A percentile compares a stretch with the other conserved stretches of the same genome.
phyloP scores from a whole-genome alignment of 2,113 vertebrate genomes.

The Ornithorhynchus anatinus region DNA sequence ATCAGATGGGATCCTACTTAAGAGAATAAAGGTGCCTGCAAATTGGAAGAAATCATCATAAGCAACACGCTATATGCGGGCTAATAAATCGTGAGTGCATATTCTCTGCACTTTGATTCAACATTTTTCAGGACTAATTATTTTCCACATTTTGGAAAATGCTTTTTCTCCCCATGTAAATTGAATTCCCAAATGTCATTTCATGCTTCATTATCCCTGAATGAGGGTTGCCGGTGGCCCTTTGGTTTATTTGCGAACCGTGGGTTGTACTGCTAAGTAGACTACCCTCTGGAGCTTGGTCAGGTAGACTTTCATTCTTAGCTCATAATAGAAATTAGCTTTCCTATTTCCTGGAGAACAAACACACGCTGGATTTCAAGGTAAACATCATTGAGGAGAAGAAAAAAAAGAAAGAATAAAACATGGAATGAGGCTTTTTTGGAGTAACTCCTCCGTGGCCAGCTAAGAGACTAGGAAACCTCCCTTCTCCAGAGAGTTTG shows the following conservation, averaged over 20 bases:
- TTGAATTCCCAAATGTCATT: conserved; percentile 48
- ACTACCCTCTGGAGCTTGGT: conserved; percentile 21
- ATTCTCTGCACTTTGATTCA: conserved; percentile 5
- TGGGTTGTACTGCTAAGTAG: conserved; percentile 6
- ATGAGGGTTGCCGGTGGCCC: conserved; percentile 23
- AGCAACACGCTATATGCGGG: neutral
- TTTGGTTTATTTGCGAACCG: conserved; percentile 35
- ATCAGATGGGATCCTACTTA: conserved; percentile 1
- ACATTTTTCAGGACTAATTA: neutral
- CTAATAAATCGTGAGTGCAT: neutral
- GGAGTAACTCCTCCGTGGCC: too few relatives aligned
- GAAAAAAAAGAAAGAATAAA: too few relatives aligned
- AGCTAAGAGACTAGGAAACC: too few relatives aligned
- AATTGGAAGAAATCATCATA: conserved; percentile 2
- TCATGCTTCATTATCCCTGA: conserved; percentile 52
- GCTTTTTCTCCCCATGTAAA: conserved; percentile 27
- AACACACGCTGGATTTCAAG: too few relatives aligned
- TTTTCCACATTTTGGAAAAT: conserved; percentile 31
- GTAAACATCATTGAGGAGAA: too few relatives aligned
- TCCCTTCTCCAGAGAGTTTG: too few relatives aligned
- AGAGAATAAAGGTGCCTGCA: neutral
- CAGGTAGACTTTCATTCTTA: conserved; percentile 12
- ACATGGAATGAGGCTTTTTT: too few relatives aligned
- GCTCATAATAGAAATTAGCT: neutral
- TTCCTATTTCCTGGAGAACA: neutral